Conservation (phyloP, 2,113 vertebrate species). For the Hirundichthys speculiger region DNA sequence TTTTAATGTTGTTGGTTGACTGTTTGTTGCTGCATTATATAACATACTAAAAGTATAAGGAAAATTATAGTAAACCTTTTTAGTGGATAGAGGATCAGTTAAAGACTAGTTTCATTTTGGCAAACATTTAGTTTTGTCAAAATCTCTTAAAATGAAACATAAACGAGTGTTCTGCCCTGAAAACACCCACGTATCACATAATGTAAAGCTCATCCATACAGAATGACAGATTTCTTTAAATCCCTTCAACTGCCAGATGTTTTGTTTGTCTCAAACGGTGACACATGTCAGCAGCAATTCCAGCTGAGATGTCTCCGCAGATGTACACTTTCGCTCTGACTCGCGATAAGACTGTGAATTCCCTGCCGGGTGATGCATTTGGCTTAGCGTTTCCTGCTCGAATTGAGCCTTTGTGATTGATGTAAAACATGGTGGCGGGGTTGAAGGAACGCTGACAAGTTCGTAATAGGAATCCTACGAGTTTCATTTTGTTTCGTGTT, state of each 20-base stretch:
- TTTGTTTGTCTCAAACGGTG: slow-evolving; percentile 22
- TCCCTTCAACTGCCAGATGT: slow-evolving; percentile 40
- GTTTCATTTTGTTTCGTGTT: not conserved
- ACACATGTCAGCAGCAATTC: slow-evolving; percentile 34
- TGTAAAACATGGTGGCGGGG: slow-evolving; percentile 7
- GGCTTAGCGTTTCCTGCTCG: not conserved
- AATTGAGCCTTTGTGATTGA: slow-evolving; percentile 18
- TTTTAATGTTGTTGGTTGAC: too few species aligned
- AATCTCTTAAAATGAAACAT: too few species aligned
- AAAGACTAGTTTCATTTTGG: too few species aligned
- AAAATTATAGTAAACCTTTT: too few species aligned
- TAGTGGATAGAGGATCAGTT: too few species aligned
- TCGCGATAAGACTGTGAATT: slow-evolving; percentile 24
- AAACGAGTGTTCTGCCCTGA: not conserved
- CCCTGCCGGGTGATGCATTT: slow-evolving; percentile 3
- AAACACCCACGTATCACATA: not conserved
- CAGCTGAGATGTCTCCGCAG: slow-evolving; percentile 35
- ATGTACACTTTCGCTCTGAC: slow-evolving; percentile 36
- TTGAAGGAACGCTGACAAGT: not conserved
- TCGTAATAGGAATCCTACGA: not conserved
- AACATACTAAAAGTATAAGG: too few species aligned
- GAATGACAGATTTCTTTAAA: slow-evolving; percentile 27
- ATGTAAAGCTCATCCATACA: slow-evolving; percentile 7
- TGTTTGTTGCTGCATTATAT: too few species aligned
- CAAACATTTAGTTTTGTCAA: too few species aligned